Percentiles rank a stretch among this genome's conserved stretches.
phyloP scores from a whole-genome alignment of 1,140 invertebrate species.

The Pseudomyrmex gracilis region DNA sequence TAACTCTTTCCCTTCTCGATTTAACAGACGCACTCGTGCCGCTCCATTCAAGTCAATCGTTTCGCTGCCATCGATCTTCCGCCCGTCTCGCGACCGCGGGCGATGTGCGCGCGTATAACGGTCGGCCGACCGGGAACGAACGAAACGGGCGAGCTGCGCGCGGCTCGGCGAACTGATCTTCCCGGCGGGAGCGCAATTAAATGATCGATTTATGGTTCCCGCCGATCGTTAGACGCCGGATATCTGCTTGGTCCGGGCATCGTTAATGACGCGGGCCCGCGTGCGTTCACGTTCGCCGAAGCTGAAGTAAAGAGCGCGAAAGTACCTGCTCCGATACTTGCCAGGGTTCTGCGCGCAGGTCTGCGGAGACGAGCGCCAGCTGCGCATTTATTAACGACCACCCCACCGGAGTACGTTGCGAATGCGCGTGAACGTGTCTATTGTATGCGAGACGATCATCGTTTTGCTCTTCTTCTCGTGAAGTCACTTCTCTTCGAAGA shows the following conservation, averaged over 20 bases:
- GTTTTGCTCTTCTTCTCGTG: not conserved
- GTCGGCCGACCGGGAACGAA: constrained; percentile 40
- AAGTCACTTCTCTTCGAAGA: no score
- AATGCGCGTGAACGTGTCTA: constrained; percentile 41
- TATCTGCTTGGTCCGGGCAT: constrained; percentile 62
- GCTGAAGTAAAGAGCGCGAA: not conserved
- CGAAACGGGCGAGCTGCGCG: not conserved
- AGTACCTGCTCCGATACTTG: constrained; percentile 15
- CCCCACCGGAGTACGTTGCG: not conserved
- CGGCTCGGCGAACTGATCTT: constrained; percentile 66
- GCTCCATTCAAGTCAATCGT: constrained; percentile 66
- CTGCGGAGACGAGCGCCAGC: constrained; percentile 13
- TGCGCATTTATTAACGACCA: constrained; percentile 48
- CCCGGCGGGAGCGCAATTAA: constrained; percentile 78
- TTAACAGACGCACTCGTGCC: constrained; percentile 36
- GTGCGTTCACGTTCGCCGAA: constrained; percentile 51
- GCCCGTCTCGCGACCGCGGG: constrained; percentile 21
- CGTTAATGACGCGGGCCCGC: constrained; percentile 74
- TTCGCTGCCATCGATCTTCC: constrained; percentile 65
- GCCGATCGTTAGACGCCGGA: constrained; percentile 77
- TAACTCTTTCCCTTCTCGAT: constrained; percentile 48
- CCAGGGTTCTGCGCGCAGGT: not conserved
- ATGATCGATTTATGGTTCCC: constrained; percentile 81
- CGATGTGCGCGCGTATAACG: constrained; percentile 54
- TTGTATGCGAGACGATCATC: constrained; percentile 38